These are phyloP conservation scores for Botia kubotai DNA, from an alignment of 2,797 vertebrate species.

Conservation along the genomic window DNA sequence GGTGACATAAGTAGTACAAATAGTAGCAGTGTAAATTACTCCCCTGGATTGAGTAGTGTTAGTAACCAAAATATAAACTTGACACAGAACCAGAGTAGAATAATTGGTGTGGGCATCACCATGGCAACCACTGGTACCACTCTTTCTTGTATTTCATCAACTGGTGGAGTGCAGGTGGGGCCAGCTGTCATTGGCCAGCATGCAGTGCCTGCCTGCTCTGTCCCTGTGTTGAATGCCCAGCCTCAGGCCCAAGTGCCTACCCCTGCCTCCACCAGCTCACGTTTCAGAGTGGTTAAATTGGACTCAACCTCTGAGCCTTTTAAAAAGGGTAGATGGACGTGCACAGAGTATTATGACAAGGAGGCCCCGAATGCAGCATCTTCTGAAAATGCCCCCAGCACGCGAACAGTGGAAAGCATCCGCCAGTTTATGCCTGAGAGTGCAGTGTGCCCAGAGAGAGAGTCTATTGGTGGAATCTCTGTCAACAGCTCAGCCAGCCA, in stretches of 20 bases:
- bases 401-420: constrained; percentile 82
- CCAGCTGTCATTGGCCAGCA: constrained; percentile 68
- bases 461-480: constrained; percentile 89
- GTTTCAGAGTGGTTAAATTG: constrained; percentile 97
- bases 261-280: constrained; percentile 79
- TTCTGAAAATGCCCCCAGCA: constrained; percentile 75
- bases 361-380: constrained; percentile 74
- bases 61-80: constrained; percentile 67
- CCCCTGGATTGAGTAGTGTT: constrained; percentile 72
- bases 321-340: constrained; percentile 96
- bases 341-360: constrained; percentile 97
- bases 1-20: constrained; percentile 70
- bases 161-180: constrained; percentile 74
- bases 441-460: constrained; percentile 82
- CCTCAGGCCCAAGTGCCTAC: constrained; percentile 71
- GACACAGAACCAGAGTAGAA: constrained; percentile 74
- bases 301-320: constrained; percentile 98
- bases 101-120: constrained; percentile 77
- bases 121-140: constrained; percentile 74
- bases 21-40: constrained; percentile 71
- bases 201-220: constrained; percentile 59
- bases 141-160: constrained; percentile 78
- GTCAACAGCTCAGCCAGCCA: constrained; percentile 92
- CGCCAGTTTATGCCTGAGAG: constrained; percentile 86
- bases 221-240: constrained; percentile 60